Base-by-base conservation (phyloP, 2,797 vertebrate species). In the Crypturellus tataupa region DNA sequence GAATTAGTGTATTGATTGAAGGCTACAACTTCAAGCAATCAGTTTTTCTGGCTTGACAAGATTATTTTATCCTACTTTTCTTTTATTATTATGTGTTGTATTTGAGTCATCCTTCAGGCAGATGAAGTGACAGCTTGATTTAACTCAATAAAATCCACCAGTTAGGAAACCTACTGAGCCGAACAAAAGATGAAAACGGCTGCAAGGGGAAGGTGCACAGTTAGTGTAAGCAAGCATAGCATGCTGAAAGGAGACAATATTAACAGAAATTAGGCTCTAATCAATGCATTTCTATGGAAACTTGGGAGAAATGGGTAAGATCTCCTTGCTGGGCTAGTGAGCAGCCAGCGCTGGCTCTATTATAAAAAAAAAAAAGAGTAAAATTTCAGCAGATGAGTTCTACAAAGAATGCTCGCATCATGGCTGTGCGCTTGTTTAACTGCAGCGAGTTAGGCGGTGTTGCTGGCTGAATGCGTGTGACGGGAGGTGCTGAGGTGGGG, bases 11-110 rank as follows among this genome's bases (percentile, higher is more conserved):
- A 99, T 99, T 99, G 99, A 99, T 99, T 99, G 98, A 98, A 97
- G 97, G 98, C 98, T 98, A 98, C 98, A 98, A 98, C 98, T 98
- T 98, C 98, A 97, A 99, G 99, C 99, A 98, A 99, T 99, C 99
- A 99, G 98, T 99, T 99, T 99, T 98, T 98, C 98, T 98, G 98
- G 98, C 98, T 98, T 99, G 99, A 99, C 99, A 99, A 99, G 98
- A 99, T 99, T 99, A 99, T 99, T 99, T 99, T 99, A 99, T 99
- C 99, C 99, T 99, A 99, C 99, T 99, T 99, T 99, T 99, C 98
- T 98, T 98, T 98, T 99, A 99, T 99, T 99, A 99, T 99, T 99
- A 99, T 99, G 99, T 99, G 98, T 99, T 99, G 98, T 98, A 98
- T 99, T 98, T 99, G 99, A 99, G 99, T 99, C 99, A 99, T 99